Base-by-base conservation (phyloP, 1,140 invertebrate species). In the Coenobita brevimanus region DNA sequence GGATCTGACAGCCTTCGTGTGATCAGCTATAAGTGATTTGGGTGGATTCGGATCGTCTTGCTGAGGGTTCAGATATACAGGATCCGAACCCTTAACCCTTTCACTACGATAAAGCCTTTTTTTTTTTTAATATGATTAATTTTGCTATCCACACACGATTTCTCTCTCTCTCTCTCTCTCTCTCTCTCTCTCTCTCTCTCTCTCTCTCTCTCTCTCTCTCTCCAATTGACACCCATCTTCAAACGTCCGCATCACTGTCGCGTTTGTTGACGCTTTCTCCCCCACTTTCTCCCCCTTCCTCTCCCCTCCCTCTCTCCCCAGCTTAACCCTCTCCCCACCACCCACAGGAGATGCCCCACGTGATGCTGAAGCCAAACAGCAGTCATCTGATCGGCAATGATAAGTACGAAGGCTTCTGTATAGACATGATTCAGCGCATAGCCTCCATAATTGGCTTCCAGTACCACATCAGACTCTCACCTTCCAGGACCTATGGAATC, bases 401-500 rank as follows among this genome's bases (percentile, higher is more conserved):
- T 2, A 94, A 96, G 21, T 98, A 96, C 93, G 97, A 98, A 92
- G 98, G 98, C 0, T 99, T 99, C 94, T 99, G 98, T 93, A 97
- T 99, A 87, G 98, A 99, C 93, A 94, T 99, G 81, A 93, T 99
- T 57, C 96, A 97, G 91, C 95, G 95, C 90, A 97, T 99, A 60
- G 96, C 97, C 0, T 94, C 94, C 17, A 95, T 97, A 91, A 97
- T 98, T 21, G 97, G 97, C 36, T 99, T 99, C 93, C 96, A 98
- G 90, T 99, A 99, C 92, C 94, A 94, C 78, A 97, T 99, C 78
- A 94, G 96, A 79, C 93, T 98, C 27, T 98, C 99, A 0, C 96
- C 97, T 0, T 98, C 99, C 93, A 96, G 96, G 91, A 97, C 97
- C 95, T 99, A 99, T 92, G 98, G 98, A 0, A 97, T 97, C 15